Evolutionary conservation across 2,888 invertebrate species (phyloP), one percentile per base, ranked within the genome.

Genomic region (Torymus aiolomorphi): DNA sequence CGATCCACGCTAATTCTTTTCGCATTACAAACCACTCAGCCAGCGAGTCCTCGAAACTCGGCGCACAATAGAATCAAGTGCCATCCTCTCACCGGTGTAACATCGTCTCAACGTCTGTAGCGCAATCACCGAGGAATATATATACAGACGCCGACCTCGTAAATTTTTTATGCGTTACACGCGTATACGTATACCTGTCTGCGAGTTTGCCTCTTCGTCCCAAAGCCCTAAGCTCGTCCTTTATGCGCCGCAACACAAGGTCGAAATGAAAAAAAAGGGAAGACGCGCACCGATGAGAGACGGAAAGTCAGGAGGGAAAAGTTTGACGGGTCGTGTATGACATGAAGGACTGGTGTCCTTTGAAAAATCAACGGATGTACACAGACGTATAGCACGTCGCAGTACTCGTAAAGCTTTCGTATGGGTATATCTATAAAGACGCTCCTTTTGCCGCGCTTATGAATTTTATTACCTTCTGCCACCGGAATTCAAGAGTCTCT

Each of bases 391-490:
- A 31, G 31, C 5, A 31, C 31, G 31, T 31, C 31, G 31, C 3
- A 31, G 31, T 31, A 49, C 52, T 61, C 31, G 42, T 70, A 42
- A 73, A 54, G 54, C 54, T 42, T 62, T 51, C 62, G 61, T 20
- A 16, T 20, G 20, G 20, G 20, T 42, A 42, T 42, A 42, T 42
- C 4, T 52, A 71, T 49, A 63, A 62, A 18, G n/a, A 20, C 31
- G 51, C n/a, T 57, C 70, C 59, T 70, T 59, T 31, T 24, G 31
- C 54, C 42, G 42, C 18, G 73, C 54, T 73, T 73, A 63, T 54
- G 73, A 73, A 73, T 63, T 81, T 79, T 78, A 80, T 79, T 73
- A 57, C 75, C 42, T 52, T 73, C 66, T 73, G 63, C 31, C 51
- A 57, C 14, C 13, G 65, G 67, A 66, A 65, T 57, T 70, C 52